Evolutionary conservation across 2,113 vertebrate genomes (phyloP).

Genomic region (Melospiza melodia): DNA sequence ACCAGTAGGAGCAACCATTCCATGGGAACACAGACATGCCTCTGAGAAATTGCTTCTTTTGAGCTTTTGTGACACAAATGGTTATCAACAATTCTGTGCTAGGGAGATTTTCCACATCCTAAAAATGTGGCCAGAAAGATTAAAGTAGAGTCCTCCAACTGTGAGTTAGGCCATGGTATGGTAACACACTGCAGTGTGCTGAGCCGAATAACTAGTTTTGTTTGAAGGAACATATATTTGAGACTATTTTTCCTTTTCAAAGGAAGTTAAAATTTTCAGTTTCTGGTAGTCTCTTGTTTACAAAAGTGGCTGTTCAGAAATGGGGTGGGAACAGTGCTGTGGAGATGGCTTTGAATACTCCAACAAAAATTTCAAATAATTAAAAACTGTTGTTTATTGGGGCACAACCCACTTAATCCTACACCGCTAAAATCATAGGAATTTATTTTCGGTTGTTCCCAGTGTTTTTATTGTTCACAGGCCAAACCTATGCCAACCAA

Average conservation of each 20-base stretch:
- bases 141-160: background rate
- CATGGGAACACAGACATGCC: background rate
- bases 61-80: background rate
- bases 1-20: background rate
- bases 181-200: background rate
- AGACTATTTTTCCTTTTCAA: background rate
- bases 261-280: background rate
- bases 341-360: background rate
- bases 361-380: background rate
- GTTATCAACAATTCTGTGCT: background rate
- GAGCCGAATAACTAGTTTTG: background rate
- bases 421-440: background rate
- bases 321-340: background rate
- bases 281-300: background rate
- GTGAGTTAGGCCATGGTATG: background rate
- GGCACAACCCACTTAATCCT: background rate
- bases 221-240: rapidly evolving
- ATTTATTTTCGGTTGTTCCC: background rate
- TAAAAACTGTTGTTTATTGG: background rate
- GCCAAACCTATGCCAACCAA: background rate
- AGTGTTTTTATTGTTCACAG: background rate
- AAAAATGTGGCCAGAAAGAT: background rate
- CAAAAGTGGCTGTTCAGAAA: background rate
- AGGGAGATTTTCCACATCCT: background rate
- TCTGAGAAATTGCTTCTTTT: background rate